Conservation (phyloP, 2,888 invertebrate genomes). For the Nipponacmea schrenckii region DNA sequence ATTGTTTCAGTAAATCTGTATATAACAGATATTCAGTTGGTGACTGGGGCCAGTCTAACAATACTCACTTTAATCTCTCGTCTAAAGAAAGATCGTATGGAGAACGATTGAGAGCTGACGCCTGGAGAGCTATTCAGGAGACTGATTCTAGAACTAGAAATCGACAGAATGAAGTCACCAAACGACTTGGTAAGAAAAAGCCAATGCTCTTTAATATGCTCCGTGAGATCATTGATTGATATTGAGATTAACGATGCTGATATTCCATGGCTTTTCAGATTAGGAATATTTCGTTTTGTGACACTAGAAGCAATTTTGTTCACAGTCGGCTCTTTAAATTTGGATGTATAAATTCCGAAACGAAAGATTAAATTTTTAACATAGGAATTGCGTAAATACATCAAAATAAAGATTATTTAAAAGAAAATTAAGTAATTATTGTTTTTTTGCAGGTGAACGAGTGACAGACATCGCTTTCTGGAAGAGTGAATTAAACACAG, state of each 20-base stretch:
- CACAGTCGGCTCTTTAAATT: too few relatives aligned
- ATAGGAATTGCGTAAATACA: too few relatives aligned
- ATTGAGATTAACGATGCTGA: too few relatives aligned
- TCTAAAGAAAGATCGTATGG: constrained; percentile 82
- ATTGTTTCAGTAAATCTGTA: constrained; percentile 66
- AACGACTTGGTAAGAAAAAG: constrained; percentile 77
- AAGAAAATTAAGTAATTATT: background rate
- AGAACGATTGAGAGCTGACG: constrained; percentile 61
- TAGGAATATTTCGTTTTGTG: too few relatives aligned
- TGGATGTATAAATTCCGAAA: too few relatives aligned
- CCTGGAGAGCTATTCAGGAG: constrained; percentile 64
- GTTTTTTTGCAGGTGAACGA: constrained; percentile 43
- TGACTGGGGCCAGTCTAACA: constrained; percentile 89
- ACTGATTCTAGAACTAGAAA: constrained; percentile 66
- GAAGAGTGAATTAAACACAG: constrained; percentile 77
- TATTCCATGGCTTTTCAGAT: too few relatives aligned
- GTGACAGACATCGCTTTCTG: constrained; percentile 56
- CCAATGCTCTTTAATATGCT: background rate
- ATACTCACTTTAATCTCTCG: constrained; percentile 81
- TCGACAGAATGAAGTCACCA: constrained; percentile 79
- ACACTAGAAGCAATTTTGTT: too few relatives aligned
- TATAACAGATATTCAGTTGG: constrained; percentile 87
- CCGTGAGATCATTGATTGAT: background rate
- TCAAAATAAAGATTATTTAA: too few relatives aligned
- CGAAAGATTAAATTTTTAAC: too few relatives aligned